Evolutionary conservation across 2,113 vertebrate genomes (phyloP), one percentile per base, ranked within the genome.

Genomic region (Oreochromis aureus): DNA sequence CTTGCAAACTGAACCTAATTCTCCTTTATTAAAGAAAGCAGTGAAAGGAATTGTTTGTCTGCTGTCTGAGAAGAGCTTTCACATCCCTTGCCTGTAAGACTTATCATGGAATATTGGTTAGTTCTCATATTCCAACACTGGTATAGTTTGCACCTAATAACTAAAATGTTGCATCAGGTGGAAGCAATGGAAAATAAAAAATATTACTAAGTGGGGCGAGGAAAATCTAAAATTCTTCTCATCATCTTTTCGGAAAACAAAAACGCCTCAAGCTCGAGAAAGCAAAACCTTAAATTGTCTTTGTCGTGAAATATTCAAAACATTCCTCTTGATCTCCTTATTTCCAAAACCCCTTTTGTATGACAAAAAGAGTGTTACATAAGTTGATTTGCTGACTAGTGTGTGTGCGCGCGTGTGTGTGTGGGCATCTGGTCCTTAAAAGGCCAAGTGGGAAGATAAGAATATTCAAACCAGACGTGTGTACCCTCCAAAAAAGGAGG

Each of bases 151-250:
- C 92, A 91, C 61, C 84, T 79, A 89, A 80, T 81, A 87, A 56
- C 56, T 85, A 76, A 92, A 86, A 89, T 81, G 61, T 94, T 95
- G 91, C 94, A 86, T 95, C 91, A 95, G 92, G 36, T 84, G 41
- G 32, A 85, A 10, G 85, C 80, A 82, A 71, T 10, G 55, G 41
- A 63, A 86, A 87, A 76, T 56, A 71, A 41, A 82, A 13, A 84
- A 81, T 80, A 22, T 16, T 44, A 54, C 78, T 56, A 76, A 86
- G 53, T 30, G 73, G 63, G 79, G 86, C 76, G 48, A 30, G 82
- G 66, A 66, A 36, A 89, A 87, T 92, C 79, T 30, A 51, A 84
- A 89, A 87, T 24, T 78, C 80, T 88, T 81, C 87, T 90, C 46
- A 76, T 86, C 46, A 83, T 92, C 24, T 86, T 88, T 63, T 71